Evolutionary conservation across 92 coral and sea anemone genomes (phyloP), one percentile per base, ranked within the genome.

Genomic region (Pocillopora meandrina): DNA sequence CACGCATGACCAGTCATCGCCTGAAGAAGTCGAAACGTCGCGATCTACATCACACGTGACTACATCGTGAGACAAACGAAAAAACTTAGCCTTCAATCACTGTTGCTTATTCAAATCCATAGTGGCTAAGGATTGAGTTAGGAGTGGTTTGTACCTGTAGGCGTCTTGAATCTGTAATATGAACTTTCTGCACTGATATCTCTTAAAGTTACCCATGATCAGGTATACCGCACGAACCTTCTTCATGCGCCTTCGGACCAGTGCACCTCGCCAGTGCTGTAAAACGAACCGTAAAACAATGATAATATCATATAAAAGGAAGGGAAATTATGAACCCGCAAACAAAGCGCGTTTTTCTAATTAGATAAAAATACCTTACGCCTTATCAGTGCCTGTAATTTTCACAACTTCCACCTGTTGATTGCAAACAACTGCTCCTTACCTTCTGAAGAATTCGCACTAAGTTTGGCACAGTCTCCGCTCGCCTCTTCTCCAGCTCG

Each of bases 211-310:
- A 59, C 85, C 60, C 92, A 96, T 83, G 74, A 96, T 92, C 82
- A 68, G 78, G 89, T 89, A 89, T 23, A 88, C 89, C 11, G 99
- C 92, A 17, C 97, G 96, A 85, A 94, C 65, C 87, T 87, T 92
- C 75, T 93, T 87, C 16, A 86, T 88, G 16, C 84, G 92, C 86
- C 65, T 90, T 52, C 99, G 87, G 12, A 95, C 98, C 60, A 96
- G 84, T 21, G 96, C 98, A 57, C 99, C 99, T 21, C 99, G 97
- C 92, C 98, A 95, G 79, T 92, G 84, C 99, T 96, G 83, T 42
- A 42, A 42, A 42, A 42, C 8, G 8, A 42, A 42, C 52, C 52
- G 8, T 42, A 3, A 57, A 86, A 82, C 76, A 59, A 23, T 47
- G 12, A 17, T 23, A 19, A 49, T 1, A 68, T 10, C 60, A 42